These are phyloP conservation scores for Tenodera sinensis DNA, from an alignment of 2,888 invertebrate species.

Conservation along the genomic window DNA sequence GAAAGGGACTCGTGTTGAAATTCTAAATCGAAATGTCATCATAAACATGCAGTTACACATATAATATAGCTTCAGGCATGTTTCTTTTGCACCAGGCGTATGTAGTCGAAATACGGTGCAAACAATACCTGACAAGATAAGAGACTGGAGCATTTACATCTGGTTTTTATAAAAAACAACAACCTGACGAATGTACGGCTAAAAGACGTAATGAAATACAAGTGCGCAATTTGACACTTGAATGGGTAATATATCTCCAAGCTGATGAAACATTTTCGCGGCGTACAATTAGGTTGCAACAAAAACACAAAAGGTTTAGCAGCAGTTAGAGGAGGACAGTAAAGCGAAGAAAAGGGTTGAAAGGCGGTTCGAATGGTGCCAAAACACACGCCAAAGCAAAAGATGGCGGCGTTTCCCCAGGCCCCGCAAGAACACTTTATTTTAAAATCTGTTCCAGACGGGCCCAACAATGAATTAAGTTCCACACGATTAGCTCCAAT, in stretches of 20 bases:
- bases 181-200: too few relatives aligned
- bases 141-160: too few relatives aligned
- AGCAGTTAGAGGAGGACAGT: not conserved
- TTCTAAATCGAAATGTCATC: too few relatives aligned
- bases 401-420: not conserved
- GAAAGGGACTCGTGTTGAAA: too few relatives aligned
- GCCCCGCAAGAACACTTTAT: conserved; percentile 25
- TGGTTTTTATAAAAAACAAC: too few relatives aligned
- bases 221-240: too few relatives aligned
- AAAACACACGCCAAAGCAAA: not conserved
- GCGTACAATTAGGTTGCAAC: not conserved
- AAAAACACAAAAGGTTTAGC: not conserved
- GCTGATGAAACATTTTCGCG: not conserved
- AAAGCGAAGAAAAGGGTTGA: not conserved
- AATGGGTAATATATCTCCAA: not conserved
- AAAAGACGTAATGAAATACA: too few relatives aligned
- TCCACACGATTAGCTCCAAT: conserved; percentile 31
- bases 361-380: not conserved
- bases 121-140: too few relatives aligned
- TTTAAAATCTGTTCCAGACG: conserved; percentile 30
- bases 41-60: too few relatives aligned
- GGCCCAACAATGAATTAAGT: conserved; percentile 31
- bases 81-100: too few relatives aligned
- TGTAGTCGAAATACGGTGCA: too few relatives aligned
- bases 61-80: too few relatives aligned